A percentile compares a stretch with the other conserved stretches of the same genome.
Evolutionary conservation across 2,113 vertebrate species (phyloP).

Genomic region (Narcine bancroftii): DNA sequence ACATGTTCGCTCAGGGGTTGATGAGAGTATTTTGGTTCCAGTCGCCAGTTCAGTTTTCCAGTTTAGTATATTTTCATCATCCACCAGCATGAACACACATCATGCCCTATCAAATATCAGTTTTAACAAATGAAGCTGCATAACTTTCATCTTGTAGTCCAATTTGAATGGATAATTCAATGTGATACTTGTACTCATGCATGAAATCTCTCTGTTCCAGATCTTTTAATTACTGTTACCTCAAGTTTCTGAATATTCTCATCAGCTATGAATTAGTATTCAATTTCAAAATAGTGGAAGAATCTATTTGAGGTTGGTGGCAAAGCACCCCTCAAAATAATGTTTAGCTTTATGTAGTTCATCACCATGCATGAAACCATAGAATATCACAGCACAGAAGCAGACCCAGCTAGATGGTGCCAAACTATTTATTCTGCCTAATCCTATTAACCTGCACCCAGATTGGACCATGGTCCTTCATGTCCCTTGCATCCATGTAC

Average conservation of each 20-base stretch:
- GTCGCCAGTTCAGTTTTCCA: background rate
- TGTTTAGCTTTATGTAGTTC: background rate
- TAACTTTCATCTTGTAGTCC: background rate
- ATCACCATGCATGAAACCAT: background rate
- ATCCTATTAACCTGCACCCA: no score
- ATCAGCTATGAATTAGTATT: background rate
- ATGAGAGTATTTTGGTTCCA: background rate
- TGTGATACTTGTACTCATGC: background rate
- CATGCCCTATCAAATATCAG: background rate
- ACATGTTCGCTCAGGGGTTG: background rate
- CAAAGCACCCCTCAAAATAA: background rate
- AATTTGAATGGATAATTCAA: background rate
- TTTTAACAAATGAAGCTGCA: background rate
- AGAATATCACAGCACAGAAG: no score
- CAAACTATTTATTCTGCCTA: no score
- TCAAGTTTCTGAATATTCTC: background rate
- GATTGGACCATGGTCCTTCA: no score
- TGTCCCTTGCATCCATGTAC: no score
- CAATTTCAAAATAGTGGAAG: background rate
- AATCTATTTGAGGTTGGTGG: background rate
- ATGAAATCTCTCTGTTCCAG: background rate
- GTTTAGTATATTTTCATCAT: background rate
- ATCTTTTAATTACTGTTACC: background rate
- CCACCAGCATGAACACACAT: background rate
- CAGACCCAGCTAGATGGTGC: no score